Evolutionary conservation across 2,113 vertebrate species (phyloP).

Genomic region (Megaceryle maxima): DNA sequence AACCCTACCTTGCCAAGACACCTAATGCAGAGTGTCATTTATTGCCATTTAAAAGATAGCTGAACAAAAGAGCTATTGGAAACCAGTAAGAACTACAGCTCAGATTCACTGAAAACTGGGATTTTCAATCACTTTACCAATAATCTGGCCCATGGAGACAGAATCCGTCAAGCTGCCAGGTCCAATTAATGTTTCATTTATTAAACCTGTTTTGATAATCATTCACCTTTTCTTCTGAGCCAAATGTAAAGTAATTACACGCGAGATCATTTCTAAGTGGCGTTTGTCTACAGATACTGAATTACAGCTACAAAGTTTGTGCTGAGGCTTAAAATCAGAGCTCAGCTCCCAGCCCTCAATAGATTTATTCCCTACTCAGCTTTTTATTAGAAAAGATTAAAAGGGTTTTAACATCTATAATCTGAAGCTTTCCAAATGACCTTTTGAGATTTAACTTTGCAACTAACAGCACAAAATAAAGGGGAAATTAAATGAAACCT

Average conservation of each 20-base stretch:
- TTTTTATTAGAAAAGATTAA: constrained; percentile 54
- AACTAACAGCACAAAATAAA: neutral
- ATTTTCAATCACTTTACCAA: neutral
- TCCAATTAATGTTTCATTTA: neutral
- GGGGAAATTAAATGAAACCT: neutral
- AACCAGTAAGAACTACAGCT: neutral
- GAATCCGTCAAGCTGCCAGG: neutral
- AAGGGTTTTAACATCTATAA: constrained; percentile 20
- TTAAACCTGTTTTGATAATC: neutral
- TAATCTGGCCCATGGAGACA: rapidly evolving
- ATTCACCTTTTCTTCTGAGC: neutral
- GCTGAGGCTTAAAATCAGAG: neutral
- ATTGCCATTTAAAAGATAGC: neutral
- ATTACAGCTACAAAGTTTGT: neutral
- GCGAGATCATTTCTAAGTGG: neutral
- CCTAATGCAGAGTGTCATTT: neutral
- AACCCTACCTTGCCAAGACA: neutral
- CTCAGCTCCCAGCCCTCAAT: neutral
- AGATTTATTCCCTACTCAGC: constrained; percentile 27
- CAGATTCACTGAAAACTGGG: neutral
- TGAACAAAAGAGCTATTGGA: neutral
- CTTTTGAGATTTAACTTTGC: neutral
- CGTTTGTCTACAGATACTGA: neutral
- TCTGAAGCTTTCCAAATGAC: constrained; percentile 34
- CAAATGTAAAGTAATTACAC: neutral